Evolutionary conservation across 1,140 invertebrate genomes (phyloP), one percentile per base, ranked within the genome.

Genomic region (Ericerus pela): DNA sequence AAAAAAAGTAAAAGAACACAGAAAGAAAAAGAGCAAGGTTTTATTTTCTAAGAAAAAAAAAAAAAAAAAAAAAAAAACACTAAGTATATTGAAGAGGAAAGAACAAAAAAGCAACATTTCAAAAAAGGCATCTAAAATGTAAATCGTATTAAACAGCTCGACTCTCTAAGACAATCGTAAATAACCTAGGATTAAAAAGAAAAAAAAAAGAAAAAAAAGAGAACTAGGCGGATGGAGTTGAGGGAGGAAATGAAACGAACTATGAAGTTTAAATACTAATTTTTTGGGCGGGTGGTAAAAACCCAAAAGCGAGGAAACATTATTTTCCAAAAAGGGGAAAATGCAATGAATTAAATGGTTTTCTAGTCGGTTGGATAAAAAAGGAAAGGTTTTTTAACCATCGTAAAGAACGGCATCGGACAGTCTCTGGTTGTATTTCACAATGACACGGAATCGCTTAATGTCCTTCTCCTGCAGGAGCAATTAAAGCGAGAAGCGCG

Each of bases 211-310:
- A n/a, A n/a, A n/a, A n/a, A n/a, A n/a, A n/a, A n/a, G n/a, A n/a
- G n/a, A n/a, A n/a, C n/a, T n/a, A n/a, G n/a, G n/a, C n/a, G n/a
- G n/a, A n/a, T n/a, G n/a, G n/a, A n/a, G n/a, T n/a, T n/a, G n/a
- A 47, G 41, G 2, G 8, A 8, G 8, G 41, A 24, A 20, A 24
- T 24, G 41, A 47, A 47, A 24, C 41, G 16, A 24, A 47, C 41
- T 47, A 47, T 47, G 41, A 47, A 47, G 41, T 47, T 47, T 47
- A 47, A 47, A 47, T 47, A 47, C 41, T 47, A 47, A 47, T 47
- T 47, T 24, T 47, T 47, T n/a, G n/a, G n/a, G 41, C 36, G 41
- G 41, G 41, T 24, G 16, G 41, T 24, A 8, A 18, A 24, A 22
- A 20, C 20, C 41, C 11, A 18, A 24, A n/a, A 38, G 20, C 41